phyloP scores from a whole-genome alignment of 2,797 vertebrate species.

The Gymnothorax reevesii region DNA sequence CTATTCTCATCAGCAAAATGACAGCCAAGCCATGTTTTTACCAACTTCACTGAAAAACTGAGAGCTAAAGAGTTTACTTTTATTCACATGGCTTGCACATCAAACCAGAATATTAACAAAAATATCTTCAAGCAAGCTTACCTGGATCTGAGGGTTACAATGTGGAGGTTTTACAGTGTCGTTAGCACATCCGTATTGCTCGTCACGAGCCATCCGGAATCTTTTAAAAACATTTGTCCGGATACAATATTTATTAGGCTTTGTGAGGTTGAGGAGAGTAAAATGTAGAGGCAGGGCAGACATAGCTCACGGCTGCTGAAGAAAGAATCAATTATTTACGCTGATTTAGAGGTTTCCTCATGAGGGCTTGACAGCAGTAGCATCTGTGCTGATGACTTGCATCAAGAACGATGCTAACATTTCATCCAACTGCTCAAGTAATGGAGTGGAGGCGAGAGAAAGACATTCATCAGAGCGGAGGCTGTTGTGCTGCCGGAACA shows the following conservation, averaged over 20 bases:
- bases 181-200: neutral
- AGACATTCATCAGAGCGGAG: slow-evolving; percentile 11
- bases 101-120: neutral
- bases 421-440: neutral
- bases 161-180: neutral
- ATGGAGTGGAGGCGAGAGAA: neutral
- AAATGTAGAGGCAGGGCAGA: neutral
- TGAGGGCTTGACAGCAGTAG: neutral
- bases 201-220: neutral
- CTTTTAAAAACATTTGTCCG: neutral
- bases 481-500: neutral
- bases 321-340: slow-evolving; percentile 5
- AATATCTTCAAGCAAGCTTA: neutral
- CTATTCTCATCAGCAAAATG: neutral
- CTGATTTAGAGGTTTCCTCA: slow-evolving; percentile 11
- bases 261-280: neutral
- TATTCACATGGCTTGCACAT: neutral
- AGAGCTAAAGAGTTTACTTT: neutral
- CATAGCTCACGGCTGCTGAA: neutral
- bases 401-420: neutral
- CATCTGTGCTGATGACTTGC: neutral
- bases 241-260: neutral
- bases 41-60: neutral
- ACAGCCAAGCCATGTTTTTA: neutral
- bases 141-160: neutral